phyloP scores from a whole-genome alignment of 2,888 invertebrate genomes.

The Polyploca ridens region DNA sequence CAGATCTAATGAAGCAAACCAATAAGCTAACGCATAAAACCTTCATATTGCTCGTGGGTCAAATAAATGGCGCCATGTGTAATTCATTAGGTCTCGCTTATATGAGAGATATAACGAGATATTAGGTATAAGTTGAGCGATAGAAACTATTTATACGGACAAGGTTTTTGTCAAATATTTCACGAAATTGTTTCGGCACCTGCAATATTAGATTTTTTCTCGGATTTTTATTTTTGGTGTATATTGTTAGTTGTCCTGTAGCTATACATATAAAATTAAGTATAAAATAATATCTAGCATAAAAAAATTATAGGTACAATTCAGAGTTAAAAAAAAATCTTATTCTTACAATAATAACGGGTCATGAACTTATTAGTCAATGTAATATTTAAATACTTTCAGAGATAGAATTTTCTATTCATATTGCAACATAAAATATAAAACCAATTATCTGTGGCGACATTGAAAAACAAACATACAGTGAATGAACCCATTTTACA shows the following conservation, averaged over 20 bases:
- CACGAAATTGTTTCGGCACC: no score
- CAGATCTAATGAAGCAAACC: neutral
- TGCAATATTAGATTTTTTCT: no score
- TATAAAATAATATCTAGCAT: neutral
- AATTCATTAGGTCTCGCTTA: conserved; percentile 36
- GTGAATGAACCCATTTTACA: neutral
- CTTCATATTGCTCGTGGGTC: conserved; percentile 30
- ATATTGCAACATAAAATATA: neutral
- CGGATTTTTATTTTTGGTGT: no score
- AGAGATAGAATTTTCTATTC: no score
- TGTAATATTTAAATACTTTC: no score
- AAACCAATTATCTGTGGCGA: neutral
- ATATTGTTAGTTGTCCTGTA: no score
- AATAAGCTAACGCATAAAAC: conserved; percentile 28
- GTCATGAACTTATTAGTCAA: no score
- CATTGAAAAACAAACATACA: conserved; percentile 1
- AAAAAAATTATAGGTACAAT: neutral
- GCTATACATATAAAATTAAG: neutral
- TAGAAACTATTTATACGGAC: no score
- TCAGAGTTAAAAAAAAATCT: no score
- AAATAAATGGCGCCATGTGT: conserved; percentile 36
- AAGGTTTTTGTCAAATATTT: no score
- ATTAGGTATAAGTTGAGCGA: neutral
- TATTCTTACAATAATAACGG: no score
- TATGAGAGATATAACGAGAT: neutral